phyloP scores from a whole-genome alignment of 2,113 vertebrate genomes.

The Antigone vipio region DNA sequence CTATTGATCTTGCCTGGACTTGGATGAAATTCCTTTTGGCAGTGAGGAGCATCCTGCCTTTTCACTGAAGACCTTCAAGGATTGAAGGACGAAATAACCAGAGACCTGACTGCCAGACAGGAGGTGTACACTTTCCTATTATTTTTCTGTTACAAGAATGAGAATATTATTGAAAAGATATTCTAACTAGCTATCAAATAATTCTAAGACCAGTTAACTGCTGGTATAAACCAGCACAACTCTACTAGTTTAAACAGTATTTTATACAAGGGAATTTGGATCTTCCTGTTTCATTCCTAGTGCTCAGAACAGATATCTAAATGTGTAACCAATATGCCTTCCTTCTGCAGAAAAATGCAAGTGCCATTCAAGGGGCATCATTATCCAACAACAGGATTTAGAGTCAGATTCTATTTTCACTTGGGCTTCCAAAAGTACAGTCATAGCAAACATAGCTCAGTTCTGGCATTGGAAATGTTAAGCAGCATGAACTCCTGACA shows the following conservation, averaged over 20 bases:
- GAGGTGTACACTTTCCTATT: neutral
- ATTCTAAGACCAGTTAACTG: neutral
- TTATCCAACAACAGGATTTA: neutral
- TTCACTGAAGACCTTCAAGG: neutral
- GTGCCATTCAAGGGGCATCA: neutral
- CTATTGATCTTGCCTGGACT: neutral
- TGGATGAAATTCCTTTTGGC: neutral
- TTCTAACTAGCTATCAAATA: neutral
- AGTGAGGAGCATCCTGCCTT: neutral
- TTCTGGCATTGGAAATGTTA: neutral
- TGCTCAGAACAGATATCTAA: neutral
- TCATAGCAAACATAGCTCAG: neutral
- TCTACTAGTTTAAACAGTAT: neutral
- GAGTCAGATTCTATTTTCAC: neutral
- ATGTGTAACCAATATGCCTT: neutral
- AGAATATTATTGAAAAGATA: neutral
- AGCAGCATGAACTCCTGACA: neutral
- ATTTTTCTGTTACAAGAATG: neutral
- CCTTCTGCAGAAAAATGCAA: neutral
- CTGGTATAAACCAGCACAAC: neutral
- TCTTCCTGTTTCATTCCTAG: neutral
- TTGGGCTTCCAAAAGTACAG: neutral
- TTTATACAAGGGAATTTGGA: neutral
- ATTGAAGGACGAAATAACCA: neutral
- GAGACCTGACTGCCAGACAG: neutral